Evolutionary conservation across 2,888 invertebrate genomes (phyloP).

Genomic region (Globia sparganii): DNA sequence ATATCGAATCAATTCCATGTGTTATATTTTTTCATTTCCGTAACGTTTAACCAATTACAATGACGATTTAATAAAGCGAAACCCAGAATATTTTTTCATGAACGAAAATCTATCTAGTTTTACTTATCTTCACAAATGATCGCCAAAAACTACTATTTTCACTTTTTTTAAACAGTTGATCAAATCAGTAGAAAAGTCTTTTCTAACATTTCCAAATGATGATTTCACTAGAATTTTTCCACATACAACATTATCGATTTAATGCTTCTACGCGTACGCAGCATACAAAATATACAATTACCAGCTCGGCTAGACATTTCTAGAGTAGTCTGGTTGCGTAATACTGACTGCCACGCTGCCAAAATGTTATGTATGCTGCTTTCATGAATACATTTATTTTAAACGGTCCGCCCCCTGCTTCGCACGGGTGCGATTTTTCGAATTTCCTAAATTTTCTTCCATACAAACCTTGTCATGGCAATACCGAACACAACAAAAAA

Average conservation of each 20-base stretch:
- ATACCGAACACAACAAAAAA: too few species aligned
- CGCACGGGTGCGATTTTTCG: too few species aligned
- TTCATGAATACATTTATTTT: constrained; percentile 57
- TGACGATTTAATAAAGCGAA: neutral
- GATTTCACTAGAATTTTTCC: constrained; percentile 63
- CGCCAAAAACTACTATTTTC: too few species aligned
- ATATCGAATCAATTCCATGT: neutral
- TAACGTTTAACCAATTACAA: neutral
- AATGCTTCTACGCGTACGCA: constrained; percentile 13
- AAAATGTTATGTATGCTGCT: constrained; percentile 47
- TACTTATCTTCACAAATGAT: neutral
- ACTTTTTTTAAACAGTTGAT: neutral
- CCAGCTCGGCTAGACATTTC: constrained; percentile 66
- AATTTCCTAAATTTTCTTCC: too few species aligned
- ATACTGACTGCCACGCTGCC: constrained; percentile 59
- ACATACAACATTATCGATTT: constrained; percentile 57
- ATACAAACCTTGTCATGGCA: too few species aligned
- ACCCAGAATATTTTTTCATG: neutral
- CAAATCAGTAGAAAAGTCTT: neutral
- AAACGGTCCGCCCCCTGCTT: too few species aligned
- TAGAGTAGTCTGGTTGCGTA: constrained; percentile 68
- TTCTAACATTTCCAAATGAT: constrained; percentile 16
- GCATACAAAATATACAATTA: constrained; percentile 64
- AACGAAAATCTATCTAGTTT: neutral
- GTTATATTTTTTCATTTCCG: neutral